Evolutionary conservation across 2,888 invertebrate genomes (phyloP), one percentile per base, ranked within the genome.

Genomic region (Neoaliturus tenellus): DNA sequence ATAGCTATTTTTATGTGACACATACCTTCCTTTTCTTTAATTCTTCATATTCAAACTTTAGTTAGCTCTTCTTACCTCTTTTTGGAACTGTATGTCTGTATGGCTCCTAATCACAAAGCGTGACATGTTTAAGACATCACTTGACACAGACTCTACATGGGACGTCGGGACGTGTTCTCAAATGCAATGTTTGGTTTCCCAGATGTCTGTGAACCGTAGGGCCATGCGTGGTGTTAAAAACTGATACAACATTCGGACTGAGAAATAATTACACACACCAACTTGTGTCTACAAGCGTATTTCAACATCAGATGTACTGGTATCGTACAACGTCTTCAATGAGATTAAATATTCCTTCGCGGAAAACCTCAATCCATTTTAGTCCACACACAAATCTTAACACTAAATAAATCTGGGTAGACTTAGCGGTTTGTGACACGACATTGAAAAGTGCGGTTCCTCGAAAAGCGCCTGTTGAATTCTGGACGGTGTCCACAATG

Each of bases 401-500:
- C 51, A 23, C 51, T 10, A 23, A 20, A 23, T 51, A 51, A 51
- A 3, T 20, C 51, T 20, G 23, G 10, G 23, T 23, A 23, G n/a
- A 51, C 51, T 44, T 17, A 23, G 20, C 23, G 23, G 6, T 20
- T 51, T 10, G 23, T 8, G 3, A 51, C 14, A 6, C 14, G 51
- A 23, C 23, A 51, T 51, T 51, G 51, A 62, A 55, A 51, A 25
- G 62, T 62, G 62, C n/a, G n/a, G 31, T 62, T 62, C 62, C 31
- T 28, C 62, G 62, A 62, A 62, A 12, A 5, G 12, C 4, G 31
- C 25, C 62, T 62, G 6, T 62, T 62, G 6, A 28, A 2, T 62
- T 28, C 62, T 62, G 3, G 62, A 62, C 62, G 14, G 2, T 17
- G 28, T 25, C 62, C 31, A 62, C 31, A 14, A 62, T 31, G 0